Evolutionary conservation across 1,140 invertebrate genomes (phyloP), one percentile per base, ranked within the genome.

Genomic region (Pararge aegeria): DNA sequence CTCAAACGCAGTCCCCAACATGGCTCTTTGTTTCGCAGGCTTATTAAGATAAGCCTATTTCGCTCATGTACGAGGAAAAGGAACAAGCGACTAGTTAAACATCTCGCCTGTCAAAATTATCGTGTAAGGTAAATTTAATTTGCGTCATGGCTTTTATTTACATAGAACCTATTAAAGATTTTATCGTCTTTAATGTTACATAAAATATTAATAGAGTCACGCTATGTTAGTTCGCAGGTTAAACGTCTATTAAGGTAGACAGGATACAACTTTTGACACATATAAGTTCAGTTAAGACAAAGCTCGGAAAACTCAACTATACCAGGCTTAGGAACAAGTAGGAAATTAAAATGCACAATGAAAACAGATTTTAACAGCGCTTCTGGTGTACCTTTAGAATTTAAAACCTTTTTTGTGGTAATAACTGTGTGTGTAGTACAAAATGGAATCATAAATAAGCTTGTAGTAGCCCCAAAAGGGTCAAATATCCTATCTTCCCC

Each of bases 1-100:
- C 51, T 54, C 16, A 48, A 61, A 56, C 56, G 49, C n/a, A 44
- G 46, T 44, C 51, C 50, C 48, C 19, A 51, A 40, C 37, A 61
- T 42, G 50, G 40, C 38, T 61, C 60, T 63, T 63, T 63, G 61
- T 63, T 57, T 19, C 15, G 18, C 29, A 53, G 24, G 61, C 50
- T 63, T 63, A 63, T 63, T 57, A 63, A 63, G 61, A 63, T 63
- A 63, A 63, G 61, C 61, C 50, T 63, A 63, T 63, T 54, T 63
- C 50, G 19, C 54, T 54, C 54, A 49, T 63, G 61, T 63, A 57
- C 48, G 38, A 34, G 60, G 55, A 63, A 55, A 62, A 52, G 60
- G 49, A 53, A 57, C 61, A 57, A 24, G 55, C n/a, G 46, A 19
- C 37, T 56, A 52, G 60, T 62, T 63, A 57, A 61, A 57, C 55